These are phyloP conservation scores for Aphelocoma californica DNA, from an alignment of 2,797 vertebrate species.

Conservation along the genomic window DNA sequence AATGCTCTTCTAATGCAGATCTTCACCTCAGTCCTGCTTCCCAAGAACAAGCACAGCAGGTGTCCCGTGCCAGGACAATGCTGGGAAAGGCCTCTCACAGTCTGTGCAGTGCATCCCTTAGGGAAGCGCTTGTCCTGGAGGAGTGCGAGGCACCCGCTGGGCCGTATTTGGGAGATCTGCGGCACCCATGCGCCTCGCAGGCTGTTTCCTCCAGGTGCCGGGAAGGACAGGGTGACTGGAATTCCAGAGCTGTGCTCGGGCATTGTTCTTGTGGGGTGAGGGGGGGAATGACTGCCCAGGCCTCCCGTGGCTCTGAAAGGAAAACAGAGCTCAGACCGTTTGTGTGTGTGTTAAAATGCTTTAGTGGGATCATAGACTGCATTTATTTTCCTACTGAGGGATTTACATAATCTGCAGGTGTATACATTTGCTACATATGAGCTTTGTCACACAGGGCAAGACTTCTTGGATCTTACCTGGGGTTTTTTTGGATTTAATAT, in stretches of 20 bases:
- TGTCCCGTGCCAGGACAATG: fast-evolving
- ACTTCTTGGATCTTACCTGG: background rate
- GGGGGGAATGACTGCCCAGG: fast-evolving
- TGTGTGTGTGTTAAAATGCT: background rate
- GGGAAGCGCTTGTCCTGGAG: background rate
- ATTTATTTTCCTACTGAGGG: background rate
- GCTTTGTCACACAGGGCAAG: background rate
- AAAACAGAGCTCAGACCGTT: background rate
- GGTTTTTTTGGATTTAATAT: background rate
- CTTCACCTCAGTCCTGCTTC: background rate
- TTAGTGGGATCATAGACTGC: background rate
- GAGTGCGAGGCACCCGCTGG: fast-evolving
- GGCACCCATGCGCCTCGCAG: background rate
- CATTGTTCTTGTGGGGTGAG: fast-evolving
- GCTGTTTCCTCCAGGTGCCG: fast-evolving
- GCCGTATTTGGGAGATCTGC: too few species aligned
- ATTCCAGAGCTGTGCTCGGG: too few species aligned
- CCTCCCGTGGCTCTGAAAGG: fast-evolving
- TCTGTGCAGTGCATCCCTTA: fast-evolving
- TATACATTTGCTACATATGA: background rate
- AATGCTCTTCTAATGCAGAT: fast-evolving
- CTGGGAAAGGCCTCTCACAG: background rate
- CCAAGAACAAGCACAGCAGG: fast-evolving
- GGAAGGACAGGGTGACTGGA: background rate
- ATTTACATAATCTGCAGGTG: background rate